Base-by-base conservation (phyloP, 2,888 invertebrate genomes). In the Dromius quadrimaculatus region DNA sequence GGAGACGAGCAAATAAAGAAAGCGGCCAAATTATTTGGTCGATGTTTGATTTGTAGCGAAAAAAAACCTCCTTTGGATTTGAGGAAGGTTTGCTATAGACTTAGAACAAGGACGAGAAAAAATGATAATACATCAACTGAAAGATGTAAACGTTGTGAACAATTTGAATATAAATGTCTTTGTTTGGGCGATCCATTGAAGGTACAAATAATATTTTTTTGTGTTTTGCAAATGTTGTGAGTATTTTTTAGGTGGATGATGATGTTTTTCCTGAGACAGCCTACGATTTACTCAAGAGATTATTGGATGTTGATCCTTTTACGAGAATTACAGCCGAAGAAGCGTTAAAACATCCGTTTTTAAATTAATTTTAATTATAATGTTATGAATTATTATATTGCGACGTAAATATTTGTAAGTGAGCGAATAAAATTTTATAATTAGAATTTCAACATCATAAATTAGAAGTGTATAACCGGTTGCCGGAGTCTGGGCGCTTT, bases 291-390 rank as follows among this genome's bases (percentile, higher is more conserved):
- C 85, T 93, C 69, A 83, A 84, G 74, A 86, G 85, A 62, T 85
- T 95, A 75, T 83, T 95, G 75, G 92, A 92, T 80, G 86, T 93
- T n/a, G 89, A 93, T 85, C 92, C 93, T n/a, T 84, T 85, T 76
- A 85, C 86, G 28, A 87, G 95, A 76, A 87, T 90, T 73, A 87
- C 90, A 6, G 95, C 95, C 23, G 86, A 86, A 13, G 87, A 88
- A 71, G 94, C 95, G 41, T 84, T 95, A 23, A 80, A 83, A 41
- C 94, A 95, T 85, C 88, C 91, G 59, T 95, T 93, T 83, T 86
- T 94, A 70, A 70, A 34, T 47, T 22, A 34, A 32, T 68, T 68
- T 68, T 68, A 68, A 68, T 54, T 6, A 28, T 54, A 54, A 28
- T 13, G 13, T 28, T 54, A 13, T 2, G 11, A 8, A 28, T 11